Base-by-base conservation (phyloP, 2,797 vertebrate genomes). In the Cryptoprocta ferox region DNA sequence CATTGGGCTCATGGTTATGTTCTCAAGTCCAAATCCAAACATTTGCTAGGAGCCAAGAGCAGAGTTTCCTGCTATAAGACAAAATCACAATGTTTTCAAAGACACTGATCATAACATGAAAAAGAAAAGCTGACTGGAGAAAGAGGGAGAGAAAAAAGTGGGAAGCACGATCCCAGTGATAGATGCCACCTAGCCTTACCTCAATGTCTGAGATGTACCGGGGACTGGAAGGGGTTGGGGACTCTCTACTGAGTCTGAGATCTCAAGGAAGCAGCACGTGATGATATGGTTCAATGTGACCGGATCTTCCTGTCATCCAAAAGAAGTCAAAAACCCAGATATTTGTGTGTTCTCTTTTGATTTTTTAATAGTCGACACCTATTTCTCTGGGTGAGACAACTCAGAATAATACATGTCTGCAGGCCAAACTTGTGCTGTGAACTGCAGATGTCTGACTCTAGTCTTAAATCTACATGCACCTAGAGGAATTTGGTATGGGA, bases 1-100 rank as follows among this genome's bases (percentile, higher is more conserved):
- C 30, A 10, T 0, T 15, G 65, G 1, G 4, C 26, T 76, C n/a
- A 24, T 2, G 50, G 19, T 13, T 35, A 4, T 48, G 18, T 16
- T 30, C 11, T 68, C 9, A 16, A n/a, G 8, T 24, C 19, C 37
- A 81, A 94, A 68, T 48, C 45, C 30, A 61, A 56, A 35, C 24
- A 26, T 50, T 92, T 71, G 5, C 92, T 86, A 16, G 11, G 19
- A 18, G 9, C 26, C 19, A 14, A 21, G 10, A 70, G 14, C 21
- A 76, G 65, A 70, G 3, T 28, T 5, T 56, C 35, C 66, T 48
- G 53, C 50, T 42, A 37, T 42, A 63, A 65, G 37, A 75, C 21
- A 48, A 70, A 63, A 48, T 14, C 16, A 32, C 6, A 32, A 11
- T 2, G 39, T 18, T 35, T 35, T 50, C 10, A 37, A 56, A 45